Percentiles rank a stretch among this genome's conserved stretches.
Conservation (phyloP, 1,140 invertebrate species). For the Paralvinella palmiformis region DNA sequence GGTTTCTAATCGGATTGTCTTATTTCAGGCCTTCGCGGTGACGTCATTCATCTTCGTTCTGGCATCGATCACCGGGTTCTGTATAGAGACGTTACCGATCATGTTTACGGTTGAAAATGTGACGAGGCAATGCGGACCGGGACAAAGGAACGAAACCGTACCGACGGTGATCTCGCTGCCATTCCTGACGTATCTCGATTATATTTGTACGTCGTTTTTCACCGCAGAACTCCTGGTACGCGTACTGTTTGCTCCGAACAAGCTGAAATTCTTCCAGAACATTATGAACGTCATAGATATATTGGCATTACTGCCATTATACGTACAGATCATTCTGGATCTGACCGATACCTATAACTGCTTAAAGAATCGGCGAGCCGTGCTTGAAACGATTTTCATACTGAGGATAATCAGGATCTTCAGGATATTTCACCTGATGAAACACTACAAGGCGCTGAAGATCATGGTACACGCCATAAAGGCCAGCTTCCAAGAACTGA, state of each 20-base stretch:
- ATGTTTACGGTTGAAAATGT: slow-evolving; percentile 3
- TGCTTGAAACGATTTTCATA: slow-evolving; percentile 23
- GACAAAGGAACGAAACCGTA: neutral
- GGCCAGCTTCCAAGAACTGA: slow-evolving; percentile 42
- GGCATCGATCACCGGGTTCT: slow-evolving; percentile 17
- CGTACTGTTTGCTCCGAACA: slow-evolving; percentile 50
- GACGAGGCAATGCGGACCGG: neutral
- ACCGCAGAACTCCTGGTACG: slow-evolving; percentile 50
- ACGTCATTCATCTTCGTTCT: slow-evolving; percentile 25
- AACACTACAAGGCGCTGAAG: slow-evolving; percentile 43
- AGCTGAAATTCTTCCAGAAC: slow-evolving; percentile 45
- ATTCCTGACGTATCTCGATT: slow-evolving; percentile 31
- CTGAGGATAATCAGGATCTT: slow-evolving; percentile 45
- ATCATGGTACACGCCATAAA: slow-evolving; percentile 44
- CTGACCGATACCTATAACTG: slow-evolving; percentile 10
- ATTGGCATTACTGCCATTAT: slow-evolving; percentile 47
- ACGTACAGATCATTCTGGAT: slow-evolving; percentile 12
- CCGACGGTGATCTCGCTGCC: neutral
- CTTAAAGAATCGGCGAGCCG: slow-evolving; percentile 15
- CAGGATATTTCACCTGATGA: slow-evolving; percentile 43
- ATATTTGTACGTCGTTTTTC: slow-evolving; percentile 52
- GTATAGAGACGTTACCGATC: slow-evolving; percentile 13
- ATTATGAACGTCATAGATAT: slow-evolving; percentile 54
- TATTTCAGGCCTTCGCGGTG: slow-evolving; percentile 23
- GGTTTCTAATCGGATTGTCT: no score